A percentile compares a stretch with the other conserved stretches of the same genome.
phyloP scores from a whole-genome alignment of 2,797 vertebrate species.

The Periparus ater region DNA sequence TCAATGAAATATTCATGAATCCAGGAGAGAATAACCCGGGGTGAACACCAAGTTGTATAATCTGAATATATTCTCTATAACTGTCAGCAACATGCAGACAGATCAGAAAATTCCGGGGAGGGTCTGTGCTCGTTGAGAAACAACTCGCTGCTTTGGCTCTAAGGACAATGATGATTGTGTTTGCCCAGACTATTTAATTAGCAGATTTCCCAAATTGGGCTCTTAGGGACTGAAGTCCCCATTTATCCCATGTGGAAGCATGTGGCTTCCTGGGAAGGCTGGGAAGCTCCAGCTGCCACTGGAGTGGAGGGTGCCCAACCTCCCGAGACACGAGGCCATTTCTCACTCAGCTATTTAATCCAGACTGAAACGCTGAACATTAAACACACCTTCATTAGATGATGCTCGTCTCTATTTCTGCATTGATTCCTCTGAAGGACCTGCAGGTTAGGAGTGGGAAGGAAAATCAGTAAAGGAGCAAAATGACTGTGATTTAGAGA shows the following conservation, averaged over 20 bases:
- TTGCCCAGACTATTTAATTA: slow-evolving; percentile 30
- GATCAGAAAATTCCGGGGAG: background rate
- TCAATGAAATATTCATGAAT: slow-evolving; percentile 21
- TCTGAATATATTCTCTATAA: background rate
- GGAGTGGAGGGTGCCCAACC: background rate
- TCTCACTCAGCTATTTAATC: background rate
- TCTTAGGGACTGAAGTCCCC: background rate
- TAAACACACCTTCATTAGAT: background rate
- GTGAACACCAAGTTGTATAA: slow-evolving; percentile 6
- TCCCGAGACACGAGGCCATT: background rate
- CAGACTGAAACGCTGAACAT: background rate
- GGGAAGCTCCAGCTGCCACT: background rate
- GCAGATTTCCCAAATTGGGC: background rate
- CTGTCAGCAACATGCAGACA: background rate
- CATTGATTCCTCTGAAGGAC: slow-evolving; percentile 50
- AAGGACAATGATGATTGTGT: slow-evolving; percentile 1
- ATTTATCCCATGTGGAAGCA: background rate
- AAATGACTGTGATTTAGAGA: slow-evolving; percentile 53
- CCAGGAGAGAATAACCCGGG: slow-evolving; percentile 31
- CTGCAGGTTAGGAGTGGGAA: slow-evolving; percentile 6
- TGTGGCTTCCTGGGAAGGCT: background rate
- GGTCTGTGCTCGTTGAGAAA: slow-evolving; percentile 2
- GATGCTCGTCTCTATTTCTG: background rate
- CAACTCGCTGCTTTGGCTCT: background rate
- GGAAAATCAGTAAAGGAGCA: slow-evolving; percentile 39